Percentiles rank a stretch among this genome's conserved stretches.
These are phyloP conservation scores for Stegana nigrithorax DNA, from an alignment of 2,888 invertebrate species.

Conservation along the genomic window DNA sequence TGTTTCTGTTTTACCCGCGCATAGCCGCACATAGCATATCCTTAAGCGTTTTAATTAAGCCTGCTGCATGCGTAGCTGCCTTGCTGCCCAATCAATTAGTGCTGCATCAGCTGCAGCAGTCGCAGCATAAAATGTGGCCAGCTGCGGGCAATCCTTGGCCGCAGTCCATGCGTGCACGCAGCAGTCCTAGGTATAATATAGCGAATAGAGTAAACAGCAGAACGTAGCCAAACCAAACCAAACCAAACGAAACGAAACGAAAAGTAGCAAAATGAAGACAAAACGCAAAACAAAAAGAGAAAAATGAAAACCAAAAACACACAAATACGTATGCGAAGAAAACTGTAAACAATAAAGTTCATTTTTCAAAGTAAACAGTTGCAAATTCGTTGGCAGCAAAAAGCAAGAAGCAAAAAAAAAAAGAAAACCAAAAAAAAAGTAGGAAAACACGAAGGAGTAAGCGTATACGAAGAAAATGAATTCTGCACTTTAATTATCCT, in stretches of 20 bases:
- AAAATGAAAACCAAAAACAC: background rate
- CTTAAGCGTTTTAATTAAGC: constrained; percentile 1
- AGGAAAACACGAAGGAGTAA: background rate
- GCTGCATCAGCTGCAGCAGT: background rate
- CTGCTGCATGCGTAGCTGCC: no score
- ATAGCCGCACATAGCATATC: background rate
- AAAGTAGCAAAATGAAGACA: constrained; percentile 8
- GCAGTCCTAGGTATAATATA: no score
- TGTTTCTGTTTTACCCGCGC: constrained; percentile 38
- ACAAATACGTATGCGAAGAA: background rate
- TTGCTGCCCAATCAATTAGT: background rate
- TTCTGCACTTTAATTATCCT: constrained; percentile 10
- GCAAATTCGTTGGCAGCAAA: background rate
- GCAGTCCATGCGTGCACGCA: no score
- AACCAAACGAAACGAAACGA: no score
- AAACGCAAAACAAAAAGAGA: background rate
- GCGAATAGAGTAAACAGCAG: no score
- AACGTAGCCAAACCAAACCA: no score
- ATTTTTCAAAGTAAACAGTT: constrained; percentile 17
- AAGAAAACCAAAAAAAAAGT: background rate
- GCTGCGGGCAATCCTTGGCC: background rate
- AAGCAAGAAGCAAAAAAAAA: background rate
- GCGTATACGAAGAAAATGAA: background rate
- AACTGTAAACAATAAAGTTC: constrained; percentile 25
- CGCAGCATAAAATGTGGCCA: background rate